Conservation (phyloP, 2,888 invertebrate genomes). For the Heliconius sara region DNA sequence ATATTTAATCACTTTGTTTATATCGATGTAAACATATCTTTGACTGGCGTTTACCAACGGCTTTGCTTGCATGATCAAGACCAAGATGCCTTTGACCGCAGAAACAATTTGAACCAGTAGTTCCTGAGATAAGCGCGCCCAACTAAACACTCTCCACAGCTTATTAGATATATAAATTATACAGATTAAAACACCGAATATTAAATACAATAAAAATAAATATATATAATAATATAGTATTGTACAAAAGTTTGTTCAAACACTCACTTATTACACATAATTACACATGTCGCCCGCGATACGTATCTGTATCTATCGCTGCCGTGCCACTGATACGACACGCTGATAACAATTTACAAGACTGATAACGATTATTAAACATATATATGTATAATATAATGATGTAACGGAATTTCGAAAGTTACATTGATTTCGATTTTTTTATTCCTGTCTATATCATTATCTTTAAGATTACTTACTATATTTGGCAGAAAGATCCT, state of each 20-base stretch:
- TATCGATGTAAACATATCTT: too few relatives aligned
- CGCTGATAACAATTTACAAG: constrained; percentile 48
- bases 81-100: too few relatives aligned
- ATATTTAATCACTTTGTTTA: too few relatives aligned
- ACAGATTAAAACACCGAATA: background rate
- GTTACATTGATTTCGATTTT: background rate
- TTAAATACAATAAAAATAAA: background rate
- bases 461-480: background rate
- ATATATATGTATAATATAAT: constrained; percentile 2
- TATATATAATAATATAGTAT: background rate
- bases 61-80: too few relatives aligned
- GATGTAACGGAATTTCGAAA: constrained; percentile 5
- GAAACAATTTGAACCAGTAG: too few relatives aligned
- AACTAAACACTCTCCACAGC: too few relatives aligned
- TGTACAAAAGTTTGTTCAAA: constrained; percentile 1
- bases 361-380: constrained; percentile 45
- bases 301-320: constrained; percentile 47
- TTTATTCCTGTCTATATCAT: background rate
- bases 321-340: constrained; percentile 44
- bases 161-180: too few relatives aligned
- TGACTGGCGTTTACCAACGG: too few relatives aligned
- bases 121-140: too few relatives aligned
- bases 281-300: constrained; percentile 35
- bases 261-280: constrained; percentile 30
- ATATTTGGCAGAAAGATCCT: too few relatives aligned